Base-by-base conservation (phyloP, 1,140 invertebrate species). In the Macrosteles quadrilineatus region DNA sequence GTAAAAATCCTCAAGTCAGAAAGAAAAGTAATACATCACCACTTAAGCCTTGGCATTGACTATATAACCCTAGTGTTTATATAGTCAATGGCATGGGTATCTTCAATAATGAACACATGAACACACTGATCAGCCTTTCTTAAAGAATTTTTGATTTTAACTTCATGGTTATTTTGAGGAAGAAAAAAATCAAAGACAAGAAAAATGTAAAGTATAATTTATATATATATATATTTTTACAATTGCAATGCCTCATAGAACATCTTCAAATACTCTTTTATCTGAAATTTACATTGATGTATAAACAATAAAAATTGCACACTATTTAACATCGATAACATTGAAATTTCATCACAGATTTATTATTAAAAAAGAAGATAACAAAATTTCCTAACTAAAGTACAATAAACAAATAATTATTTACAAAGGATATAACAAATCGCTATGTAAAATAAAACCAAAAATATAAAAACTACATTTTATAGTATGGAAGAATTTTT, bases 291-390 rank as follows among this genome's bases (percentile, higher is more conserved):
- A 66, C 63, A 66, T 27, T 45, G 19, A 66, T 12, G 63, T 66
- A 66, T 66, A 66, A 66, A 66, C 63, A 66, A 66, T 66, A 66
- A 23, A 66, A 66, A 66, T 66, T 66, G 63, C 63, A 66, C 63
- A 66, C 63, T 66, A 66, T 66, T n/a, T 45, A 66, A 66, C 63
- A 66, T 66, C 36, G 23, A 66, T 66, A 66, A 66, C 63, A 66
- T 43, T 66, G 40, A 66, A 31, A 63, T 63, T 66, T 66, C 63
- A 66, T 66, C 63, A 66, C 63, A 66, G 63, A 23, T 66, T 43
- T 66, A 45, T 66, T 45, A 23, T 45, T 25, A 59, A 59, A 59
- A 25, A 2, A 59, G 23, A 59, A 59, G 27, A 29, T 59, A 59
- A 59, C 25, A 59, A 59, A 11, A 59, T 11, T 21, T 21, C 2